Base-by-base conservation (phyloP, 53 echinoderm and acorn worm genomes). In the Temnopleurus reevesii region DNA sequence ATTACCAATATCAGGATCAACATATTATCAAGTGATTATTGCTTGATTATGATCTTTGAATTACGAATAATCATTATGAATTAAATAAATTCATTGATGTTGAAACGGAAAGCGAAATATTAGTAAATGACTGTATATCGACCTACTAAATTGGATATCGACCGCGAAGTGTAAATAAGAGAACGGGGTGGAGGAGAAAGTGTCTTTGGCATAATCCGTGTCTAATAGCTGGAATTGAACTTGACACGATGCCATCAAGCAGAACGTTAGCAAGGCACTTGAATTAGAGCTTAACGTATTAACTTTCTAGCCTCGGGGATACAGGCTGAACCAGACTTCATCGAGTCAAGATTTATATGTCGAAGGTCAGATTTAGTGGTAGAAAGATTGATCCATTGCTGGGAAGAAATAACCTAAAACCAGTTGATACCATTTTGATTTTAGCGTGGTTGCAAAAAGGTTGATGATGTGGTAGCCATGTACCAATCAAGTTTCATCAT, bases 201-300 rank as follows among this genome's bases (percentile, higher is more conserved):
- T 24, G 23, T 8, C 8, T 77, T 45, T 26, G 46, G 44, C 38
- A 45, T 77, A 77, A 45, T 77, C 77, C 77, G 23, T 45, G 77
- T 47, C 53, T 81, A 81, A 81, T 81, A 46, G 53, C 36, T 31
- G 45, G 58, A 83, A 83, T 83, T 45, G 33, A 58, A 83, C 83
- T 55, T 83, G 83, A 83, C 83, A 57, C 58, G 24, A 44, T 55
- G 31, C 19, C 83, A 45, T 83, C 83, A 25, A 23, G 83, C 45
- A 55, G 83, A 56, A 55, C 36, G 56, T 36, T 45, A 58, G 35
- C 83, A 34, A 83, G 83, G 83, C 56, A 31, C 36, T 83, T 57
- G 83, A 83, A 83, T 19, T 83, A 21, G 83, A 83, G 83, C 83
- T 83, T 83, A 83, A 57, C 83, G 58, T 83, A 83, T 83, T 83